A percentile compares a stretch with the other conserved stretches of the same genome.
Evolutionary conservation across 1,140 invertebrate species (phyloP).

Genomic region (Heliothis subflexa): DNA sequence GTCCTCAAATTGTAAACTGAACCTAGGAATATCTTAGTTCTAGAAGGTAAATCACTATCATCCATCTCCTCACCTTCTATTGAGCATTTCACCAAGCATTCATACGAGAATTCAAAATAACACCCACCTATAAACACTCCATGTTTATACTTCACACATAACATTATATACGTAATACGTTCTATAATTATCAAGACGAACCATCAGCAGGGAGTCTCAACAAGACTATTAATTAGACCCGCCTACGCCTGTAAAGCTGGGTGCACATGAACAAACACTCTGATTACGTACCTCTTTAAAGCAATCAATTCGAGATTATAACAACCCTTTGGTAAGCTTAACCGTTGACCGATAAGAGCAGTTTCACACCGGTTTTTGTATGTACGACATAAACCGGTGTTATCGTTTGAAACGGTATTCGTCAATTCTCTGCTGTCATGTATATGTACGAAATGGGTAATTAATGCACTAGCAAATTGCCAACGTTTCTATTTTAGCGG

Average conservation of each 20-base stretch:
- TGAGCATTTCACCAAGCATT: too few species aligned
- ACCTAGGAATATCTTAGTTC: too few species aligned
- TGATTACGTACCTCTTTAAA: background rate
- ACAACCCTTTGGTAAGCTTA: background rate
- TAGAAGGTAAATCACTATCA: too few species aligned
- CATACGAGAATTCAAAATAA: too few species aligned
- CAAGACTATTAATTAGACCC: constrained; percentile 45
- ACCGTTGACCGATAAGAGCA: too few species aligned
- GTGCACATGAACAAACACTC: constrained; percentile 2
- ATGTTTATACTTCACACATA: background rate
- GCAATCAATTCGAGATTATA: constrained; percentile 23
- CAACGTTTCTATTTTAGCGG: too few species aligned
- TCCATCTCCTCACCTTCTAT: too few species aligned
- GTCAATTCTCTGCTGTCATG: background rate
- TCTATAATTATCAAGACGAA: constrained; percentile 33
- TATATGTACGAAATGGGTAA: too few species aligned
- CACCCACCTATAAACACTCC: background rate
- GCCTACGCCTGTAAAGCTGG: constrained; percentile 24
- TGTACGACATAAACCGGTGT: too few species aligned
- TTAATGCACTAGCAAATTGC: too few species aligned
- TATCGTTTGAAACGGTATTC: background rate
- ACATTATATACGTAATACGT: constrained; percentile 29
- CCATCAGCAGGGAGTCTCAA: constrained; percentile 33
- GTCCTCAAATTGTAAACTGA: too few species aligned
- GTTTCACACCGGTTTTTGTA: too few species aligned